Percentiles rank a stretch among this genome's conserved stretches.
phyloP scores from a whole-genome alignment of 1,140 invertebrate species.

The Drosophila kepulauana region DNA sequence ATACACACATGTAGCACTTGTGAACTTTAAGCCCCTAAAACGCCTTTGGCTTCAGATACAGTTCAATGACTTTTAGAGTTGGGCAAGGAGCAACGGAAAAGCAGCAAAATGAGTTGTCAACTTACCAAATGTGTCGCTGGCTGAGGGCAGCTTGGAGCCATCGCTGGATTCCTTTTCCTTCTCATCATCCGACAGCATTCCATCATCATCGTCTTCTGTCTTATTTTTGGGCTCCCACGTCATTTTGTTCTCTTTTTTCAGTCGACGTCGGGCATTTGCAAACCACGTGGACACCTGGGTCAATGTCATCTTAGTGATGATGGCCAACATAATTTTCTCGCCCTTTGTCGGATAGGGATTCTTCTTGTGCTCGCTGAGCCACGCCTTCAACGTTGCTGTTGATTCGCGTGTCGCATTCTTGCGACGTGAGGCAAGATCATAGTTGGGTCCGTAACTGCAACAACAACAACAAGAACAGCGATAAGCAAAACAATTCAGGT shows the following conservation, averaged over 20 bases:
- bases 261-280: constrained; percentile 94
- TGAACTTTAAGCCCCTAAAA: not conserved
- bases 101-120: constrained; percentile 27
- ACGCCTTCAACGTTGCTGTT: constrained; percentile 97
- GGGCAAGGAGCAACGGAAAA: not conserved
- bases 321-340: constrained; percentile 98
- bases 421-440: constrained; percentile 95
- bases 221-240: constrained; percentile 98
- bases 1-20: constrained; percentile 20
- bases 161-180: constrained; percentile 89
- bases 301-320: constrained; percentile 98
- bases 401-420: constrained; percentile 99
- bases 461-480: not conserved
- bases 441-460: constrained; percentile 95
- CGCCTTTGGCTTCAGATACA: too few relatives aligned
- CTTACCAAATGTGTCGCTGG: constrained; percentile 63
- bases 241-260: constrained; percentile 99
- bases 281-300: constrained; percentile 99
- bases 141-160: constrained; percentile 85
- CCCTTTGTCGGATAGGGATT: constrained; percentile 98
- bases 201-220: constrained; percentile 95
- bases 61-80: too few relatives aligned
- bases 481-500: not conserved
- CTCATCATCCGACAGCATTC: constrained; percentile 93
- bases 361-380: constrained; percentile 98